Evolutionary conservation across 1,140 invertebrate genomes (phyloP), one percentile per base, ranked within the genome.

Genomic region (Papilio polytes): DNA sequence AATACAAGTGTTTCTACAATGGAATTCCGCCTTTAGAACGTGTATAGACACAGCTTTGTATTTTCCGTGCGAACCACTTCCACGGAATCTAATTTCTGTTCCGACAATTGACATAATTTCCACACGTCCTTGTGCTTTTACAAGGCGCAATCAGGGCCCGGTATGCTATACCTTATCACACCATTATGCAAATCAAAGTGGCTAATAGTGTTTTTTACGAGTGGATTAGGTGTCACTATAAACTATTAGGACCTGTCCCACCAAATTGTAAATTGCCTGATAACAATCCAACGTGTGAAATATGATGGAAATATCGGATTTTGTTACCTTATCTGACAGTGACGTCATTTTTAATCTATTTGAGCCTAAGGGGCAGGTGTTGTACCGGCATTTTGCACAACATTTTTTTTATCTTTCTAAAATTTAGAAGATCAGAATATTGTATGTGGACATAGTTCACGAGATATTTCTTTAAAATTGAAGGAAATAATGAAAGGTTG

Each of bases 1-100:
- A 56, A n/a, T 56, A 53, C n/a, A 13, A 18, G 51, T 56, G 15
- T n/a, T n/a, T n/a, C n/a, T n/a, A n/a, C n/a, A n/a, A n/a, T n/a
- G n/a, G n/a, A n/a, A n/a, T n/a, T n/a, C n/a, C n/a, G n/a, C n/a
- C n/a, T n/a, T n/a, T n/a, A n/a, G n/a, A n/a, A n/a, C n/a, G n/a
- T n/a, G 18, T 0, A n/a, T 36, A 31, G 18, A 66, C 22, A 70
- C 13, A 31, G 26, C 4, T 13, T 31, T 12, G 63, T 31, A 36
- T 8, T 70, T 15, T 3, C 63, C 12, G 26, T 31, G 4, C 63
- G 26, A 31, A 15, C 63, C 63, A 63, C 59, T 13, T 31, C 7
- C 63, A 70, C 26, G 26, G 26, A 70, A 36, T 70, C 63, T 70
- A 70, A 70, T 70, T 31, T 70, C 26, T 70, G 12, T 70, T 70